A percentile compares a stretch with the other conserved stretches of the same genome.
Conservation (phyloP, 2,888 invertebrate genomes). For the Melanophora roralis region DNA sequence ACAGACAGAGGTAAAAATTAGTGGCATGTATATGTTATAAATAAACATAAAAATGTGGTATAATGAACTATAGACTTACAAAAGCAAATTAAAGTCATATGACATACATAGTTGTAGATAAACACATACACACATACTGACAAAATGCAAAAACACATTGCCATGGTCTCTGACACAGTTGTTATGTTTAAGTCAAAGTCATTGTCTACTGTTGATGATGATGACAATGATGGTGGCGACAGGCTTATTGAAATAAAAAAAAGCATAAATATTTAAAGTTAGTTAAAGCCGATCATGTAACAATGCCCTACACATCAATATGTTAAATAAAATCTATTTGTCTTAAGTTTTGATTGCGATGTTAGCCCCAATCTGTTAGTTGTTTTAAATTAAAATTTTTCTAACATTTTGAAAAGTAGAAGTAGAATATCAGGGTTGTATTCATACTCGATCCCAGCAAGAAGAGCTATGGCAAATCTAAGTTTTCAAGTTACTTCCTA, state of each 20-base stretch:
- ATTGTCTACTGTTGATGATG: constrained; percentile 34
- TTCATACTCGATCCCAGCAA: no score
- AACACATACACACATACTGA: not conserved
- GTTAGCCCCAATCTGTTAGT: no score
- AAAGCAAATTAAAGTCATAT: constrained; percentile 10
- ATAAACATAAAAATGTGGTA: constrained; percentile 60
- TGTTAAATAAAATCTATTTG: no score
- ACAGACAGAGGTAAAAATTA: constrained; percentile 45
- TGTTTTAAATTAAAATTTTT: no score
- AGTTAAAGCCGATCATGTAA: no score
- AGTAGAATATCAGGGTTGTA: no score
- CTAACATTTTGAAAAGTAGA: no score
- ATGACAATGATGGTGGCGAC: constrained; percentile 34
- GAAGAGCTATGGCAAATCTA: no score
- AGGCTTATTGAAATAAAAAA: constrained; percentile 22
- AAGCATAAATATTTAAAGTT: not conserved
- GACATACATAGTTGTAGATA: constrained; percentile 34
- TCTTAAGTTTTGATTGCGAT: no score
- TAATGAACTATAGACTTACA: constrained; percentile 50
- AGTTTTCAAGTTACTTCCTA: no score
- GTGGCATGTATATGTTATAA: constrained; percentile 57
- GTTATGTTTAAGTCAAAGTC: constrained; percentile 54
- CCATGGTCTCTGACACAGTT: constrained; percentile 61
- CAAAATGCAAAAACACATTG: constrained; percentile 47
- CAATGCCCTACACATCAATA: no score